Conservation (phyloP, 2,113 vertebrate genomes). For the Muntiacus muntjak region DNA sequence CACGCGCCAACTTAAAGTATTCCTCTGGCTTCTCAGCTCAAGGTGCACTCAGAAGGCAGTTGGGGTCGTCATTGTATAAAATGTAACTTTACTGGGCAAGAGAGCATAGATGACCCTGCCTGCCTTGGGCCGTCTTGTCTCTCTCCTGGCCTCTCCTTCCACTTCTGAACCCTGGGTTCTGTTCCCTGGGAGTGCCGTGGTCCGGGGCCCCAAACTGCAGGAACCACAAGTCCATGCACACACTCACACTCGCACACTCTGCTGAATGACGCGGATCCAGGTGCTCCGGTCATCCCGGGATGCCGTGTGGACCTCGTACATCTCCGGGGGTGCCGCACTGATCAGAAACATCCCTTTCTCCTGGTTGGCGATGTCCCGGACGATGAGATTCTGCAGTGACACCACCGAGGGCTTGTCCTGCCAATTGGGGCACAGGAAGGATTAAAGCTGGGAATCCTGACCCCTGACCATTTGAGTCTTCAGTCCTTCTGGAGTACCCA, state of each 20-base stretch:
- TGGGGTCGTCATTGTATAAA: background rate
- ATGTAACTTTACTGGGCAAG: background rate
- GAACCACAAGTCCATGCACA: background rate
- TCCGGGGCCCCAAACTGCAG: fast-evolving
- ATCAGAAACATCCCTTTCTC: constrained; percentile 95
- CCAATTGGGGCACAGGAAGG: background rate
- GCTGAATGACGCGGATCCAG: constrained; percentile 91
- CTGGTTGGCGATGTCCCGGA: constrained; percentile 94
- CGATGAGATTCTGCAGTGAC: constrained; percentile 90
- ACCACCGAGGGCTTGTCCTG: constrained; percentile 92
- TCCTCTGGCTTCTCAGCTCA: background rate
- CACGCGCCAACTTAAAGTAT: fast-evolving
- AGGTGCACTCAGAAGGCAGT: background rate
- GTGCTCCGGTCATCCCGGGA: constrained; percentile 88
- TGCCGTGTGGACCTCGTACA: constrained; percentile 93
- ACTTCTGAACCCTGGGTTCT: background rate
- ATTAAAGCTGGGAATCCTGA: background rate
- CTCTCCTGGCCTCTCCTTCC: background rate
- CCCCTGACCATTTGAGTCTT: background rate
- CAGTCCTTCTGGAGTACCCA: background rate
- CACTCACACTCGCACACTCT: constrained; percentile 87
- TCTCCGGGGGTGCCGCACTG: constrained; percentile 87
- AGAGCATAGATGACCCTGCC: background rate
- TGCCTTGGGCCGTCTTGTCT: background rate
- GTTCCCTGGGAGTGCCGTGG: background rate